Percentiles rank a stretch among this genome's conserved stretches.
These are phyloP conservation scores for Scopus umbretta DNA, from an alignment of 2,113 vertebrate genomes.

Conservation along the genomic window DNA sequence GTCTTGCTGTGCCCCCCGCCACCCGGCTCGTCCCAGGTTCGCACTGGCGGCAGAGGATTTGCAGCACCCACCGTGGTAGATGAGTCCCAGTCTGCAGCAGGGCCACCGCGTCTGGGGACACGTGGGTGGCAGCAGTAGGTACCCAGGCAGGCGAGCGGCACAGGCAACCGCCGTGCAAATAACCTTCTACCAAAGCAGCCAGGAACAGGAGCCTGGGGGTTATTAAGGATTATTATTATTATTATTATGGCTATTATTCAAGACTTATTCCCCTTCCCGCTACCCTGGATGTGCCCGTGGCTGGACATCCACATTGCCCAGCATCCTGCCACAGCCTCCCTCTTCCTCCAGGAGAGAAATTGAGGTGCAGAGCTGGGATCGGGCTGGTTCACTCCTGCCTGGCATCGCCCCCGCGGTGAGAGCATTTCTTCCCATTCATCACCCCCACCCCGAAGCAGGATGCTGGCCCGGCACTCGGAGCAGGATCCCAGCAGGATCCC, in stretches of 20 bases:
- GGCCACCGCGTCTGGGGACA: neutral
- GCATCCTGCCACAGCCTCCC: neutral
- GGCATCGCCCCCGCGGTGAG: rapidly evolving
- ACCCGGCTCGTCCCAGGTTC: rapidly evolving
- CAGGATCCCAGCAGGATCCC: neutral
- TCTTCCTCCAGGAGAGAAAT: neutral
- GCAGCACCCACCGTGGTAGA: neutral
- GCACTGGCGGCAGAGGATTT: neutral
- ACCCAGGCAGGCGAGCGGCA: neutral
- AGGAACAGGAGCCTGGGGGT: neutral
- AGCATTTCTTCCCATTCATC: neutral
- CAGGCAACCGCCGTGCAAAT: neutral
- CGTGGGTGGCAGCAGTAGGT: neutral
- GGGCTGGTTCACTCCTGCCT: neutral
- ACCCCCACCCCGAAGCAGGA: neutral
- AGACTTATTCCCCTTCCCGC: neutral
- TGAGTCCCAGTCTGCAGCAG: neutral
- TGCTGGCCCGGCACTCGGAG: neutral
- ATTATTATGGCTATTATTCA: neutral
- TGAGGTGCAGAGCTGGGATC: neutral
- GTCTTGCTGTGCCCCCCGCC: neutral
- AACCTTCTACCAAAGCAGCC: neutral
- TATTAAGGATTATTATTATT: neutral
- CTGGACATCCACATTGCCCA: neutral
- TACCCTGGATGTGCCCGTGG: neutral